Percentiles rank a stretch among this genome's conserved stretches.
Evolutionary conservation across 2,113 vertebrate genomes (phyloP).

Genomic region (Alligator sinensis): DNA sequence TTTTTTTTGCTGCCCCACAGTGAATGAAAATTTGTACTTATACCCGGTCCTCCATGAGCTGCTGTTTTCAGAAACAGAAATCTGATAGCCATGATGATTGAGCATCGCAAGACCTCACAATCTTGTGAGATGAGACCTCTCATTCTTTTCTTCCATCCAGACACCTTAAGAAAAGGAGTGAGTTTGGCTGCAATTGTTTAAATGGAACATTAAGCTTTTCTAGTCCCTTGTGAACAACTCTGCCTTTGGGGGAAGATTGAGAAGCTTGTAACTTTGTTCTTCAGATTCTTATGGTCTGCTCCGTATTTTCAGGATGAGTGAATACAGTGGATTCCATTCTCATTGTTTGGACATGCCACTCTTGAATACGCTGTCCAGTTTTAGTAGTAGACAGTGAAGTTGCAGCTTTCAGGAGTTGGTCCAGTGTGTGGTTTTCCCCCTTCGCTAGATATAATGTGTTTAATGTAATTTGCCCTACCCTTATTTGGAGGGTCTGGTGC

Average conservation of each 20-base stretch:
- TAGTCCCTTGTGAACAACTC: neutral
- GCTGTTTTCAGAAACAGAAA: too few species aligned
- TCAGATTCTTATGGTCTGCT: too few species aligned
- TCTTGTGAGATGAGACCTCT: neutral
- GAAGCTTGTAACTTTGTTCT: neutral
- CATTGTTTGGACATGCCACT: neutral
- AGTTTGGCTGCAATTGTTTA: neutral
- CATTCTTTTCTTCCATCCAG: neutral
- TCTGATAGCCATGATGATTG: too few species aligned
- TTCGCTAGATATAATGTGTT: neutral
- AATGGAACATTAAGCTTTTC: neutral
- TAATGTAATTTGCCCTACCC: neutral
- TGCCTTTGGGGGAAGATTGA: neutral
- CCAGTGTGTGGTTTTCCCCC: too few species aligned
- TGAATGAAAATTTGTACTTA: neutral
- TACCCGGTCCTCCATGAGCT: too few species aligned
- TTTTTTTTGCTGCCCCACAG: neutral
- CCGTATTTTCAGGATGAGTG: too few species aligned
- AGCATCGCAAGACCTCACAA: too few species aligned
- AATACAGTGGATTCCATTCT: neutral
- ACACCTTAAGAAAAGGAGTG: neutral
- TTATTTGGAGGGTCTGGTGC: neutral
- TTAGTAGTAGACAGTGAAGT: neutral
- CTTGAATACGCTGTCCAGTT: neutral
- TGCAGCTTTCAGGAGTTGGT: neutral